Conservation (phyloP, 2,797 vertebrate genomes). For the Esox lucius region DNA sequence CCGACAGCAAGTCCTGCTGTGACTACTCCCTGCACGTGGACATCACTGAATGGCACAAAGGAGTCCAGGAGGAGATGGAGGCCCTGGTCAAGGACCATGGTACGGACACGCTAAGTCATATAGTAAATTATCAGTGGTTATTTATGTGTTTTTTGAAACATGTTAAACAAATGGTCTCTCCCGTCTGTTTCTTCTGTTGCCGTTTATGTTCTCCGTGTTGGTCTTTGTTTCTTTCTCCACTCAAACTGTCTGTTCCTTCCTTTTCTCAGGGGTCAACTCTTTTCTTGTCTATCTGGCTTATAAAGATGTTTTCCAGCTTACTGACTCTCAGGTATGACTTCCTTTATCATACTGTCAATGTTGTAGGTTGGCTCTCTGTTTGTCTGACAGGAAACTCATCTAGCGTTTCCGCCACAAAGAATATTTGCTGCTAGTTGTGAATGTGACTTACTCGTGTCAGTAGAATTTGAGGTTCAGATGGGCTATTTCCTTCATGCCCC, state of each 20-base stretch:
- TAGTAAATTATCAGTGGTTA: background rate
- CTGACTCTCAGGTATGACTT: slow-evolving; percentile 87
- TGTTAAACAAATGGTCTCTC: background rate
- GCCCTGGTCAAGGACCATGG: slow-evolving; percentile 94
- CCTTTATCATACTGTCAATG: background rate
- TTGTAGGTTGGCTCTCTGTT: background rate
- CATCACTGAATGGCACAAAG: slow-evolving; percentile 95
- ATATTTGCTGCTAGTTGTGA: background rate
- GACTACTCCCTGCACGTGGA: slow-evolving; percentile 97
- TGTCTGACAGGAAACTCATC: background rate
- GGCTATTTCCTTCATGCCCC: no score
- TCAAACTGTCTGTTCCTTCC: background rate
- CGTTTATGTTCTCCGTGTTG: background rate
- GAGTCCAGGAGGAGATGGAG: slow-evolving; percentile 97
- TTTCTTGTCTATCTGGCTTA: slow-evolving; percentile 98
- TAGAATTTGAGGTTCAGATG: no score
- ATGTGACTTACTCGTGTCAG: no score
- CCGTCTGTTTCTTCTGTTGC: background rate
- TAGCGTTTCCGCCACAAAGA: background rate
- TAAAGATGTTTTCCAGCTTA: slow-evolving; percentile 95
- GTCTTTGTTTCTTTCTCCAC: slow-evolving; percentile 5
- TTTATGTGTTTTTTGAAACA: background rate
- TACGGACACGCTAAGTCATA: slow-evolving; percentile 51
- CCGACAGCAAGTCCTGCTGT: slow-evolving; percentile 94
- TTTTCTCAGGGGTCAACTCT: slow-evolving; percentile 90